These are phyloP conservation scores for Phalanger gymnotis DNA, from an alignment of 2,797 vertebrate species.

Conservation along the genomic window DNA sequence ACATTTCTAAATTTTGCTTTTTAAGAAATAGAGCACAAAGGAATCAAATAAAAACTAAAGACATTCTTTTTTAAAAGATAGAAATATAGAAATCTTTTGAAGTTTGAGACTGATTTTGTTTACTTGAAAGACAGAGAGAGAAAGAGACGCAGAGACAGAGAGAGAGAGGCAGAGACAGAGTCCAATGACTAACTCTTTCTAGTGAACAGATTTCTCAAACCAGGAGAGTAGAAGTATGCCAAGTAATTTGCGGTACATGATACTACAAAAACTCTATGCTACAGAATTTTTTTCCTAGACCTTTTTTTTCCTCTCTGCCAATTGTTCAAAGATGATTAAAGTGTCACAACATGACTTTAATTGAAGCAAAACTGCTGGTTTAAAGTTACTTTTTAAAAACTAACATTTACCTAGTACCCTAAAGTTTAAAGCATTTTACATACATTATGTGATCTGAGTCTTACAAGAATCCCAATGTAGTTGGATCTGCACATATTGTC, in stretches of 20 bases:
- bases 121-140: not conserved
- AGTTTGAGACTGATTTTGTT: not conserved
- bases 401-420: not conserved
- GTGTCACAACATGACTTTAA: not conserved
- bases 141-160: not conserved
- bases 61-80: not conserved
- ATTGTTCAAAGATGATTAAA: conserved; percentile 37
- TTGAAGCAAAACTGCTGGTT: conserved; percentile 6
- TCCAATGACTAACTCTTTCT: not conserved
- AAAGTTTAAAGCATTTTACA: not conserved
- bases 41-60: not conserved
- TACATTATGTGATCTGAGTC: not conserved
- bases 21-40: not conserved
- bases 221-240: not conserved
- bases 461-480: not conserved
- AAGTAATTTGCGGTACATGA: conserved; percentile 1
- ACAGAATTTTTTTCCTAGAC: not conserved
- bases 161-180: too few species aligned
- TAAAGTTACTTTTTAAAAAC: not conserved
- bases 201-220: not conserved
- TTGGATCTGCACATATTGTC: not conserved
- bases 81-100: not conserved
- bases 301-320: conserved; percentile 12
- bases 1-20: not conserved
- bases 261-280: conserved; percentile 10